Base-by-base conservation (phyloP, 2,888 invertebrate species). In the Yponomeuta plumbellus region DNA sequence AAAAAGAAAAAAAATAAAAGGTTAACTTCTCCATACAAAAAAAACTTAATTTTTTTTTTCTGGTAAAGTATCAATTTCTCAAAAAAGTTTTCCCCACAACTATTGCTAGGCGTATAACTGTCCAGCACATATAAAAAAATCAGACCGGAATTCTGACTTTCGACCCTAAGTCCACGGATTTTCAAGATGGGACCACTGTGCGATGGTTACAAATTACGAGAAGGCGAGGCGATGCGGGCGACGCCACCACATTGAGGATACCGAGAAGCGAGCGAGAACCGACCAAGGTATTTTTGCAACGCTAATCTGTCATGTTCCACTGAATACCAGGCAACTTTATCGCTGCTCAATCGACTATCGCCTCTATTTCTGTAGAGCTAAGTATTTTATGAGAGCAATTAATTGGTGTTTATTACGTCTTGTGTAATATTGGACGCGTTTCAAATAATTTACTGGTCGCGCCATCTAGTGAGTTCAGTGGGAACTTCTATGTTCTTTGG, bases 211-310 rank as follows among this genome's bases (percentile, higher is more conserved):
- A n/a, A 1, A 34, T 62, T 26, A 20, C 62, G 44, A n/a, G 26
- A 26, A 34, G 20, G 44, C 52, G 13, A 11, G 39, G 40, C 62
- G 57, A 17, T 21, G 21, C 57, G 40, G 64, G 13, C 61, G 52
- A 69, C 70, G 67, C 67, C 65, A 69, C 73, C 72, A 52, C 44
- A 13, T 17, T 17, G 17, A 13, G 44, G 79, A 81, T 84, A 83
- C 85, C 74, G 74, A 76, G 83, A 84, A n/a, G n/a, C n/a, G n/a
- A n/a, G n/a, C n/a, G n/a, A n/a, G n/a, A n/a, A n/a, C n/a, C n/a
- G n/a, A 82, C 69, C 74, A 73, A 76, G 79, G 77, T 85, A 85
- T 83, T 84, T 85, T 79, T 79, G 75, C 76, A 76, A 34, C 57
- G 39, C 44, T 44, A 44, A 61, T 26, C 26, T 23, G 23, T 10